phyloP scores from a whole-genome alignment of 2,797 vertebrate genomes.

The Sebastes taczanowskii region DNA sequence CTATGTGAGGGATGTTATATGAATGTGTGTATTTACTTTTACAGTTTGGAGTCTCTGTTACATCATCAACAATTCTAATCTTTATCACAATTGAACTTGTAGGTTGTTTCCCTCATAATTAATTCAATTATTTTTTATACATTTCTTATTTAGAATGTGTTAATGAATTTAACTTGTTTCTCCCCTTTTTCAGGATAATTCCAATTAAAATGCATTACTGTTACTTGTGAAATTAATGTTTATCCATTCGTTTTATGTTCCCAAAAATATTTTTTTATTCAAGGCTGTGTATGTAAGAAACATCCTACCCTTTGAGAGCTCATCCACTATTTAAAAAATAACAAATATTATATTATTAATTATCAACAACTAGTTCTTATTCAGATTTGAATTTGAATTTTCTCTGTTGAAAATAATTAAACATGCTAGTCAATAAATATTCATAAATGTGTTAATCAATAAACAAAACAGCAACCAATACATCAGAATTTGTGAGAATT shows the following conservation, averaged over 20 bases:
- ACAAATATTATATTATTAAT: background rate
- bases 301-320: background rate
- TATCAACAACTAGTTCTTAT: background rate
- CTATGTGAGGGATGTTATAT: background rate
- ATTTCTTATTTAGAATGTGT: background rate
- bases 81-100: background rate
- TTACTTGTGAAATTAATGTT: background rate
- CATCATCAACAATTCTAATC: background rate
- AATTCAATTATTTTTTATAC: background rate
- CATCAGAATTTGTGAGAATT: background rate
- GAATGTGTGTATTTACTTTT: background rate
- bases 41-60: background rate
- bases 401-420: background rate
- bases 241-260: background rate
- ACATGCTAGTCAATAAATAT: background rate
- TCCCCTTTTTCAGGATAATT: background rate
- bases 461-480: background rate
- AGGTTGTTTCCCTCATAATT: background rate
- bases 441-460: background rate
- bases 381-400: background rate
- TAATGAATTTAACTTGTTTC: background rate
- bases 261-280: background rate
- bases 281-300: background rate
- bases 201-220: background rate
- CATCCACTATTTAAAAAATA: background rate